These are phyloP conservation scores for Phrynocephalus versicolor DNA, from an alignment of 2,113 vertebrate genomes.

Conservation along the genomic window DNA sequence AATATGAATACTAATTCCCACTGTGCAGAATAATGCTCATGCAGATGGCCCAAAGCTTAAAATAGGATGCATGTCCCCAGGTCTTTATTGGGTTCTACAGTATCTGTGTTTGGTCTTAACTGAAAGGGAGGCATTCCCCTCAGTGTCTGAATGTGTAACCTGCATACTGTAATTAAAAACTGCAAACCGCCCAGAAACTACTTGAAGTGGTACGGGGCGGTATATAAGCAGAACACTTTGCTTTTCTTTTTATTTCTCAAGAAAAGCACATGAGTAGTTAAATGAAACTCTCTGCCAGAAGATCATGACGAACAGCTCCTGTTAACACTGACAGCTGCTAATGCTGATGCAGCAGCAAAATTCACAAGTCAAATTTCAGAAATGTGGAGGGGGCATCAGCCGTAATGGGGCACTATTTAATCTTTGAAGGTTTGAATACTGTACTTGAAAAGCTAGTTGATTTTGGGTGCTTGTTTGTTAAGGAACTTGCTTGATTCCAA, in stretches of 20 bases:
- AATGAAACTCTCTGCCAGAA: background rate
- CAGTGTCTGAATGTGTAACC: too few species aligned
- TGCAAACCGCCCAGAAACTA: too few species aligned
- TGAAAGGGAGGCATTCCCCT: background rate
- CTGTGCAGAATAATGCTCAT: background rate
- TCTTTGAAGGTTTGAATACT: too few species aligned
- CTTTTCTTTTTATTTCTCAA: too few species aligned
- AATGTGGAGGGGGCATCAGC: background rate
- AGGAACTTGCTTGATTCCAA: too few species aligned
- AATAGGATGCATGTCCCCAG: background rate
- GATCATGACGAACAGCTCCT: background rate
- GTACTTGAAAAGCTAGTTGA: too few species aligned
- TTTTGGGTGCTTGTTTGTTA: too few species aligned
- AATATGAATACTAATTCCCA: background rate
- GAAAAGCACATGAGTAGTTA: background rate
- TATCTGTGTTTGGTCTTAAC: background rate
- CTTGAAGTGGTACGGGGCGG: too few species aligned
- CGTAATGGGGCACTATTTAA: too few species aligned
- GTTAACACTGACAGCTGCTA: background rate
- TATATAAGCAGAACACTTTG: too few species aligned
- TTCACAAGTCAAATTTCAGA: too few species aligned
- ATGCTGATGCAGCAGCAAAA: background rate
- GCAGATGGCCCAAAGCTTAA: background rate
- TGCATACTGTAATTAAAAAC: too few species aligned
- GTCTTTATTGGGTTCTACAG: background rate